A percentile compares a stretch with the other conserved stretches of the same genome.
Conservation (phyloP, 2,113 vertebrate genomes). For the Lepus americanus region DNA sequence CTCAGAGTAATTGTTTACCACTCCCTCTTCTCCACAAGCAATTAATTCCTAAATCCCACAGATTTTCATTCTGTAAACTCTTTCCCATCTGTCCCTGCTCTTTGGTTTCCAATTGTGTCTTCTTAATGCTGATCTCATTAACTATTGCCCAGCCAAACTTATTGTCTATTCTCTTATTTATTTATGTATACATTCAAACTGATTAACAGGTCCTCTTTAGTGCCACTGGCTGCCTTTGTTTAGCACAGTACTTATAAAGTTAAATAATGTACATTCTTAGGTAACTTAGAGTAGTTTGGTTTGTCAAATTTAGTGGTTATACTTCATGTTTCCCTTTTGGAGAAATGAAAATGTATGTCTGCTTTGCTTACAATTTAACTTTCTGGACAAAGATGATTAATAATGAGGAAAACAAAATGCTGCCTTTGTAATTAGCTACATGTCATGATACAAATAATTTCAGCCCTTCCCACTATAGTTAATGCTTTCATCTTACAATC, state of each 20-base stretch:
- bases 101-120: conserved; percentile 33
- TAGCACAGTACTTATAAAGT: not conserved
- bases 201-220: not conserved
- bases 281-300: not conserved
- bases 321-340: not conserved
- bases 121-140: not conserved
- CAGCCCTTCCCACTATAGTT: not conserved
- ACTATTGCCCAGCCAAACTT: not conserved
- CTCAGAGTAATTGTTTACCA: conserved; percentile 39
- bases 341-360: not conserved
- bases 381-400: not conserved
- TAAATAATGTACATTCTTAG: not conserved
- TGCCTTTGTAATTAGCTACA: not conserved
- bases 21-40: conserved; percentile 47
- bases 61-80: conserved; percentile 57
- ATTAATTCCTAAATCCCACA: conserved; percentile 65
- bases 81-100: not conserved
- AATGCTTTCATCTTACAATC: not conserved
- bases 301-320: not conserved
- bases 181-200: not conserved
- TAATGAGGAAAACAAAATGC: not conserved
- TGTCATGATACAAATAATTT: not conserved
- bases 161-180: not conserved
- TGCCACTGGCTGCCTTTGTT: not conserved
- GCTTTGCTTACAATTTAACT: not conserved